phyloP scores from a whole-genome alignment of 2,113 vertebrate genomes.

The Macrotis lagotis region DNA sequence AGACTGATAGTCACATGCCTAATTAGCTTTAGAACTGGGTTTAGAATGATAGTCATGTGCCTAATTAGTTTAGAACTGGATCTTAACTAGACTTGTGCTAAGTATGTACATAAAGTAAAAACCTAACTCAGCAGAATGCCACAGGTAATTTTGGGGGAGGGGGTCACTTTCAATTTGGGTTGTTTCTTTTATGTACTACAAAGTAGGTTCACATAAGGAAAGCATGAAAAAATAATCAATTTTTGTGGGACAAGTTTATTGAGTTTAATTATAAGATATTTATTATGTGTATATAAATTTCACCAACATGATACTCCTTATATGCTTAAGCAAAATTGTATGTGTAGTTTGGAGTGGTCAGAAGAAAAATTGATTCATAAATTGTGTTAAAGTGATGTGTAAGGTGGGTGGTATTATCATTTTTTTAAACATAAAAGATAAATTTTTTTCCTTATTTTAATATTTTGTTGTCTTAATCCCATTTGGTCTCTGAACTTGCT shows the following conservation, averaged over 20 bases:
- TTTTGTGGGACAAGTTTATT: constrained; percentile 59
- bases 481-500: constrained; percentile 49
- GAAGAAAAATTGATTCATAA: constrained; percentile 46
- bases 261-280: constrained; percentile 49
- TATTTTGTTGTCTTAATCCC: constrained; percentile 38
- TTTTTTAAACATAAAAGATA: constrained; percentile 55
- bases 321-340: constrained; percentile 39
- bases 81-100: background rate
- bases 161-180: background rate
- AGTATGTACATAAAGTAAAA: background rate
- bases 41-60: background rate
- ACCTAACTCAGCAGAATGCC: background rate
- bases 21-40: background rate
- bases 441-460: constrained; percentile 53
- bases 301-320: constrained; percentile 50
- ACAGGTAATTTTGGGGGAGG: no score
- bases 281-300: constrained; percentile 26
- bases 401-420: constrained; percentile 5
- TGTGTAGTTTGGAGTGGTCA: constrained; percentile 52
- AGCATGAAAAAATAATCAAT: constrained; percentile 41
- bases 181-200: no score
- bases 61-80: background rate
- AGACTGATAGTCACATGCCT: background rate
- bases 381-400: constrained; percentile 48
- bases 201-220: background rate